phyloP scores from a whole-genome alignment of 2,888 invertebrate genomes.

The Chymomyza amoena region DNA sequence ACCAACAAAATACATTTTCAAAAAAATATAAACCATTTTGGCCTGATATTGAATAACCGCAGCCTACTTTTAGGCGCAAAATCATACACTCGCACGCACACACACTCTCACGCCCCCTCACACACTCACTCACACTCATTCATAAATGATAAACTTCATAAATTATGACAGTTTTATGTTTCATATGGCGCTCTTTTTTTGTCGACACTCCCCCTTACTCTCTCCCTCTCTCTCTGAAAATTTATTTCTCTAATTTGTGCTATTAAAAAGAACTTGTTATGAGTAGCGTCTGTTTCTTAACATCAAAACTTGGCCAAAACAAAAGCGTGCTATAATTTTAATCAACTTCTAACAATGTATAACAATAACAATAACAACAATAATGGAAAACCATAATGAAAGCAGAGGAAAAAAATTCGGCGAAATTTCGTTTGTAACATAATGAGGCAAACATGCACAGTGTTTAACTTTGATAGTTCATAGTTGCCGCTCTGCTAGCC shows the following conservation, averaged over 20 bases:
- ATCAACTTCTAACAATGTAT: background rate
- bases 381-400: background rate
- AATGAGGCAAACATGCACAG: background rate
- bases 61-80: background rate
- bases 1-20: background rate
- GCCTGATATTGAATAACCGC: background rate
- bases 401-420: background rate
- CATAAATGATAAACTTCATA: slow-evolving; percentile 58
- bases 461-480: background rate
- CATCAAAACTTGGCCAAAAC: background rate
- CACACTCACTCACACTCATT: background rate
- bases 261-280: slow-evolving; percentile 13
- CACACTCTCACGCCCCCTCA: background rate
- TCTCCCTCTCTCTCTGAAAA: slow-evolving; percentile 28
- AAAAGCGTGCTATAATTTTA: background rate
- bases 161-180: slow-evolving; percentile 48
- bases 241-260: slow-evolving; percentile 51
- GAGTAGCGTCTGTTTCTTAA: background rate
- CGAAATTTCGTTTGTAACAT: background rate
- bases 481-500: background rate
- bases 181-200: slow-evolving; percentile 3
- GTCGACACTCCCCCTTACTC: background rate
- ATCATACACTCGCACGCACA: background rate
- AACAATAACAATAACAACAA: background rate
- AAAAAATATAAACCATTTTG: slow-evolving; percentile 5